Evolutionary conservation across 2,113 vertebrate genomes (phyloP), one percentile per base, ranked within the genome.

Genomic region (Crotalus helleri): DNA sequence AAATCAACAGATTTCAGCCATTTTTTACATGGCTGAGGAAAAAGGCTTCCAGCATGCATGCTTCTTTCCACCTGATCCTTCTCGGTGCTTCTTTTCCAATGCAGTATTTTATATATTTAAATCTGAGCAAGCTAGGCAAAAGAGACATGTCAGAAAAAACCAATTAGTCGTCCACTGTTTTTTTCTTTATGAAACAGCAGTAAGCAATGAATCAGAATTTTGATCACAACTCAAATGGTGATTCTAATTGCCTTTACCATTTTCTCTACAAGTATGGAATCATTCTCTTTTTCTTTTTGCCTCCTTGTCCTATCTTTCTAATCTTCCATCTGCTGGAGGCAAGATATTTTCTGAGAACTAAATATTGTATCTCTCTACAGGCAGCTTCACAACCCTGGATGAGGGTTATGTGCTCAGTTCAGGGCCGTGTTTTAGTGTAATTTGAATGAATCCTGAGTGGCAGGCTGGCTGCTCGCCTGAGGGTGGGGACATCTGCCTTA

Each of bases 121-220:
- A 97, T 97, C 95, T 95, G 95, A 95, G 95, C 95, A 94, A 95
- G 94, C 1, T 33, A 96, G 88, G 89, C 94, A 74, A 59, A 91
- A 94, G 95, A 94, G 95, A 94, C 51, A 93, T 96, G 96, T 93
- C 96, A 95, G 49, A 94, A 93, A 95, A 96, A 0, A 0, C 91
- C 95, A 97, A 97, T 97, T 97, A 97, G 96, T 95, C 95, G 96
- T 15, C 95, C 96, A 94, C 96, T 96, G 96, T 97, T 97, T 97
- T 96, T 95, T 96, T 95, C 95, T 96, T 95, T 95, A 93, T 94
- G 96, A 96, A 97, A 97, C 96, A 96, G 94, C 96, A 95, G 93
- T 94, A 95, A 97, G 97, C 96, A 96, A 97, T 97, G 97, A 97
- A 97, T 97, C 96, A 96, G 96, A 97, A 96, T 97, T 96, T 97